Conservation (phyloP, 2,113 vertebrate species). For the Hypocryptadius cinnamomeus region DNA sequence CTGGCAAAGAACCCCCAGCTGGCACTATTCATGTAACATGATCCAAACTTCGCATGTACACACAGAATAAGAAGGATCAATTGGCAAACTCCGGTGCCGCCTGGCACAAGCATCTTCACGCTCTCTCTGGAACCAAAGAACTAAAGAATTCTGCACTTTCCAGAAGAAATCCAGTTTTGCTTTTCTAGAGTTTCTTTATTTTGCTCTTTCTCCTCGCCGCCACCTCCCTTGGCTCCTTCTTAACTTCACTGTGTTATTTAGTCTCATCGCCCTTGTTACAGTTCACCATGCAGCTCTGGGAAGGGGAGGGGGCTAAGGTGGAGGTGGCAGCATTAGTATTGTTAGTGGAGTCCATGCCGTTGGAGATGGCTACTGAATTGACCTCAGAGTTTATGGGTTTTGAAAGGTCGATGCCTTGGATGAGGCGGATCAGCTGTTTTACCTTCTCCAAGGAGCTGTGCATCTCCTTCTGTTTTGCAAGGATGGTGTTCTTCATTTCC, state of each 20-base stretch:
- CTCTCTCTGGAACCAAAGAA: slow-evolving; percentile 81
- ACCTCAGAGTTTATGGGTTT: slow-evolving; percentile 83
- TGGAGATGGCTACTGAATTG: slow-evolving; percentile 73
- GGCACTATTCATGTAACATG: slow-evolving; percentile 92
- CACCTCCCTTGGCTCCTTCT: slow-evolving; percentile 66
- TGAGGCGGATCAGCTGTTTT: slow-evolving; percentile 93
- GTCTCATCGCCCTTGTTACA: slow-evolving; percentile 82
- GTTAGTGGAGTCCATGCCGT: slow-evolving; percentile 76
- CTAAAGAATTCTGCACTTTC: slow-evolving; percentile 77
- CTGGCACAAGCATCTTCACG: slow-evolving; percentile 84
- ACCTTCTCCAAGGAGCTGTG: slow-evolving; percentile 94
- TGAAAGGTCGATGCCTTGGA: slow-evolving; percentile 91
- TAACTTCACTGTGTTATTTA: slow-evolving; percentile 79
- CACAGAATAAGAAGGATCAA: slow-evolving; percentile 87
- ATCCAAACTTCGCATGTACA: slow-evolving; percentile 93
- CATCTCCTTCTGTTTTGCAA: slow-evolving; percentile 97
- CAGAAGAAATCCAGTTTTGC: slow-evolving; percentile 77
- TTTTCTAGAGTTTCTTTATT: slow-evolving; percentile 71
- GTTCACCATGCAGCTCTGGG: slow-evolving; percentile 79
- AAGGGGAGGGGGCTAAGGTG: slow-evolving; percentile 67
- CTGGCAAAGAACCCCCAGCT: slow-evolving; percentile 84
- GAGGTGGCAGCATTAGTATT: slow-evolving; percentile 71
- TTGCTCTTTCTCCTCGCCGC: slow-evolving; percentile 60
- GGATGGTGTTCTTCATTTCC: slow-evolving; percentile 96
- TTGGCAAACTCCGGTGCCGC: slow-evolving; percentile 97